phyloP scores from a whole-genome alignment of 2,113 vertebrate genomes.

The Willisornis vidua region DNA sequence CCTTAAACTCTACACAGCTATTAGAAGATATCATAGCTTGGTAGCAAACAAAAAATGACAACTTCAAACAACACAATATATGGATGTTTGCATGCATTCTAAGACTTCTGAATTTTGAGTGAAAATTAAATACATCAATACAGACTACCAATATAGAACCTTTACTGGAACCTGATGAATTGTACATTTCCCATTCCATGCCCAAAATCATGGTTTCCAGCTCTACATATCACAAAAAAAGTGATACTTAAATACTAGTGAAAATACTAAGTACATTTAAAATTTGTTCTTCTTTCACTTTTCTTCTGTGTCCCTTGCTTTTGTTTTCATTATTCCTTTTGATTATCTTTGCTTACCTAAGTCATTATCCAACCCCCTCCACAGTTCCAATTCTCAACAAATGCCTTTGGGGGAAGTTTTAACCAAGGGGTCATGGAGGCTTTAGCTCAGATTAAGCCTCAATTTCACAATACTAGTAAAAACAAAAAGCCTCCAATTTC shows the following conservation, averaged over 20 bases:
- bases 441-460: not conserved
- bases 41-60: conserved; percentile 37
- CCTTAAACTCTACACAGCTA: conserved; percentile 4
- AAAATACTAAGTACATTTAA: not conserved
- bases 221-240: not conserved
- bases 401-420: not conserved
- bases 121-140: conserved; percentile 51
- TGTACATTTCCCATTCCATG: not conserved
- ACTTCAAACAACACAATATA: conserved; percentile 39
- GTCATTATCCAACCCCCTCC: not conserved
- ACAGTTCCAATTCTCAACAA: not conserved
- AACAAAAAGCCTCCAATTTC: not conserved
- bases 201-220: not conserved
- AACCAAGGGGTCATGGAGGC: not conserved
- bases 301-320: not conserved
- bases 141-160: not conserved
- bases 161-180: not conserved
- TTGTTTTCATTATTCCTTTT: not conserved
- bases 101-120: conserved; percentile 38
- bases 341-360: not conserved
- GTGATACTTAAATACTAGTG: not conserved
- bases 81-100: conserved; percentile 37
- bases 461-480: not conserved
- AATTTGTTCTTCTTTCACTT: not conserved
- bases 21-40: conserved; percentile 42